phyloP scores from a whole-genome alignment of 1,140 invertebrate genomes.

The Euura saliciscinereae region DNA sequence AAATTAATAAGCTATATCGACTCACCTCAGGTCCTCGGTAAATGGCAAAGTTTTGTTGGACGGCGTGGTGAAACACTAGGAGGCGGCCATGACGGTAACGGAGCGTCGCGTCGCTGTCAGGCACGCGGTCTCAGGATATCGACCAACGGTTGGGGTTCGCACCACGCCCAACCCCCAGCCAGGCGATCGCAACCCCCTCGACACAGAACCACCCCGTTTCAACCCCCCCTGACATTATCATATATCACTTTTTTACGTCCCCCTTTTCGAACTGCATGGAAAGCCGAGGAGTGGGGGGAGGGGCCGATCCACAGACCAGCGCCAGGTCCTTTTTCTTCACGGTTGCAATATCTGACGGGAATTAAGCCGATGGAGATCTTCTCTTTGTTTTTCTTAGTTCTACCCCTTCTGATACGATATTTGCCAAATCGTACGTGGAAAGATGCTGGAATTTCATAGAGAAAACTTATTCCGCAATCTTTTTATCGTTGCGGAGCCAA shows the following conservation, averaged over 20 bases:
- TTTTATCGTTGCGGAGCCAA: too few species aligned
- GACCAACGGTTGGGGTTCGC: conserved; percentile 44
- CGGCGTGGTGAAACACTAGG: conserved; percentile 7
- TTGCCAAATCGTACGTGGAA: too few species aligned
- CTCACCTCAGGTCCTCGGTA: neutral
- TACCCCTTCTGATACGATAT: neutral
- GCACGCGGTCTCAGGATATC: conserved; percentile 56
- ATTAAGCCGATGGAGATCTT: neutral
- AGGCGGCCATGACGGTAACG: conserved; percentile 46
- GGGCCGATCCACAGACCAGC: neutral
- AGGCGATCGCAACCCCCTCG: conserved; percentile 38
- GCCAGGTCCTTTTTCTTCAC: neutral
- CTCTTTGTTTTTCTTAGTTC: neutral
- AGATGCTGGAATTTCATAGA: too few species aligned
- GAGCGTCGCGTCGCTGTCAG: conserved; percentile 54
- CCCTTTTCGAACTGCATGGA: conserved; percentile 31
- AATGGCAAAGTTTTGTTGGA: neutral
- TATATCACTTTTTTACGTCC: conserved; percentile 55
- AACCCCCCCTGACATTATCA: conserved; percentile 45
- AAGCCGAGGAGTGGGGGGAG: neutral
- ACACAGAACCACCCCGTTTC: conserved; percentile 26
- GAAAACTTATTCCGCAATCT: too few species aligned
- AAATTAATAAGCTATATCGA: neutral
- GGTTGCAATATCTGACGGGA: conserved; percentile 1
- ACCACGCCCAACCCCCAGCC: conserved; percentile 58